phyloP scores from a whole-genome alignment of 2,888 invertebrate species.

The Sinohyriopsis cumingii region DNA sequence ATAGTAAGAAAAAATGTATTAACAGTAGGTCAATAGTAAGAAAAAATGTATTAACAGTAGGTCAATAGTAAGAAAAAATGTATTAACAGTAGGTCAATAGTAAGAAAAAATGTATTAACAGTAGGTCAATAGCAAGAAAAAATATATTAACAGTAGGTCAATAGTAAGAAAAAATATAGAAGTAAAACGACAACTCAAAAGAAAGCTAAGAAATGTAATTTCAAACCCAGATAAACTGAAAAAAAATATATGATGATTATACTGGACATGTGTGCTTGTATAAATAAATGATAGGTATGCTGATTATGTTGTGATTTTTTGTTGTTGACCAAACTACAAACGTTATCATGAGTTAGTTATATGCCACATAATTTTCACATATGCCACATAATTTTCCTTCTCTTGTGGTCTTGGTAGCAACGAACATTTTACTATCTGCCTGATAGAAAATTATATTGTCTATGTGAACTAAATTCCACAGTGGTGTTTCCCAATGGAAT shows the following conservation, averaged over 20 bases:
- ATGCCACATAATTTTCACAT: no score
- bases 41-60: not conserved
- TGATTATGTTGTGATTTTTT: no score
- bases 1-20: constrained; percentile 4
- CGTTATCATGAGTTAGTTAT: no score
- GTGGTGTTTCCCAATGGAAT: no score
- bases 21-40: constrained; percentile 20
- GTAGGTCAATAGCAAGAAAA: constrained; percentile 23
- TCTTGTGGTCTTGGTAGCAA: no score
- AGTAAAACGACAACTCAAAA: not conserved
- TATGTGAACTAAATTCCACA: not conserved
- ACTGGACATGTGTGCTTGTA: no score
- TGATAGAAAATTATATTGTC: no score
- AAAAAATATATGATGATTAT: no score
- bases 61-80: constrained; percentile 19
- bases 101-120: not conserved
- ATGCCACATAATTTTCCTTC: no score
- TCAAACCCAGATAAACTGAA: not conserved
- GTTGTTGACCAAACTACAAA: no score
- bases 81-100: constrained; percentile 23
- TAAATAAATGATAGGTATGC: no score
- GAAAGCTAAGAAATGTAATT: not conserved
- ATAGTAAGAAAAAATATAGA: constrained; percentile 2
- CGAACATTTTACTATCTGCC: no score
- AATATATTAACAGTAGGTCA: constrained; percentile 16